Base-by-base conservation (phyloP, 1,140 invertebrate species). In the Brachionus koreanus region DNA sequence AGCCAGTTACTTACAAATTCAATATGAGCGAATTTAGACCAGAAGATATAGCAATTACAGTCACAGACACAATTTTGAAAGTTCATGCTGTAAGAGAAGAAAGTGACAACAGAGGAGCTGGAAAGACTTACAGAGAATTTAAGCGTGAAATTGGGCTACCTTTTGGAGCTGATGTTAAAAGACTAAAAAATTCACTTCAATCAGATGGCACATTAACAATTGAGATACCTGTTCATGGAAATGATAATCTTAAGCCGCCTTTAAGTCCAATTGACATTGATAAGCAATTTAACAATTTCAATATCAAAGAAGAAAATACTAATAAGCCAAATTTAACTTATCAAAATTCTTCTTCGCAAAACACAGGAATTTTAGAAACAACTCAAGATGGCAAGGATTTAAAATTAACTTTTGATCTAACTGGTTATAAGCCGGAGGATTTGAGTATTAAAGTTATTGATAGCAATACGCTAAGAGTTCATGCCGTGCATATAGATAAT, bases 381-480 rank as follows among this genome's bases (percentile, higher is more conserved):
- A 52, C 12, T 25, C 29, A 52, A 2, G 67, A 69, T 82, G 67
- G 57, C 37, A 69, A 82, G 39, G 39, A 82, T 5, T 13, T 82
- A 3, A 52, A 49, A 29, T 39, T 82, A 33, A 82, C 82, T 37
- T 74, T 82, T 63, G 82, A 82, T 75, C 19, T 82, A 7, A 72
- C 37, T 63, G 82, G 67, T 29, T 82, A 82, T 61, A 82, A 82
- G 57, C 82, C 82, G 2, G 67, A 82, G n/a, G 82, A 82, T 74
- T 61, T 82, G 6, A 82, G 82, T 33, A 63, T 82, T 12, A 82
- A 82, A 72, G 82, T 82, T 13, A 82, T 52, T 25, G 67, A 82
- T 82, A 25, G 35, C 13, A 69, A 52, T 52, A 72, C 57, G 5
- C 29, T 72, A 0, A 46, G 33, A 63, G 82, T 82, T 1, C 82